Conservation (phyloP, 2,888 invertebrate species). For the Acronicta leporina region DNA sequence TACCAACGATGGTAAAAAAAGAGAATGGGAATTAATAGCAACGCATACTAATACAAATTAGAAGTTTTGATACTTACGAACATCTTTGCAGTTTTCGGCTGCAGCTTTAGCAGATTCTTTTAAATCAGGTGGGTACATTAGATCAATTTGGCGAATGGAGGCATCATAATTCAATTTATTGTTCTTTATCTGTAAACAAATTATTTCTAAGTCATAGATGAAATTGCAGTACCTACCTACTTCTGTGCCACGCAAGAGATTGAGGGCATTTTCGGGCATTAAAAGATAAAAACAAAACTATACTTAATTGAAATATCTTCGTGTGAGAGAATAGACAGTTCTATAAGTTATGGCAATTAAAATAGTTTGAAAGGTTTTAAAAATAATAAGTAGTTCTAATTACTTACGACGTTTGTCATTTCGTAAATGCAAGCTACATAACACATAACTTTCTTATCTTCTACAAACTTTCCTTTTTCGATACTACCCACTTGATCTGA, state of each 20-base stretch:
- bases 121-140: slow-evolving; percentile 80
- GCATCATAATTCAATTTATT: slow-evolving; percentile 80
- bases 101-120: slow-evolving; percentile 74
- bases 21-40: too few relatives aligned
- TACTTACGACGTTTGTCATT: slow-evolving; percentile 78
- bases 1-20: too few relatives aligned
- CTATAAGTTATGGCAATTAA: too few relatives aligned
- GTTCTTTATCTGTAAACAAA: slow-evolving; percentile 76
- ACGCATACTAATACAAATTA: neutral
- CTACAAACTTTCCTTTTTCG: slow-evolving; percentile 79
- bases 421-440: slow-evolving; percentile 83
- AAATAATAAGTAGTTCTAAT: neutral
- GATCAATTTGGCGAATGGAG: slow-evolving; percentile 77
- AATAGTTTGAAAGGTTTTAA: too few relatives aligned
- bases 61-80: slow-evolving; percentile 67
- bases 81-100: slow-evolving; percentile 72
- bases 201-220: neutral
- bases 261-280: too few relatives aligned
- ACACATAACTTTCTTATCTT: slow-evolving; percentile 82
- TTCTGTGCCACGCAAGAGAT: too few relatives aligned
- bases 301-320: too few relatives aligned
- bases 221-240: too few relatives aligned
- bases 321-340: too few relatives aligned
- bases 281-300: too few relatives aligned
- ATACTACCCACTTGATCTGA: slow-evolving; percentile 78